Evolutionary conservation across 2,888 invertebrate genomes (phyloP).

Genomic region (Shargacucullia verbasci): DNA sequence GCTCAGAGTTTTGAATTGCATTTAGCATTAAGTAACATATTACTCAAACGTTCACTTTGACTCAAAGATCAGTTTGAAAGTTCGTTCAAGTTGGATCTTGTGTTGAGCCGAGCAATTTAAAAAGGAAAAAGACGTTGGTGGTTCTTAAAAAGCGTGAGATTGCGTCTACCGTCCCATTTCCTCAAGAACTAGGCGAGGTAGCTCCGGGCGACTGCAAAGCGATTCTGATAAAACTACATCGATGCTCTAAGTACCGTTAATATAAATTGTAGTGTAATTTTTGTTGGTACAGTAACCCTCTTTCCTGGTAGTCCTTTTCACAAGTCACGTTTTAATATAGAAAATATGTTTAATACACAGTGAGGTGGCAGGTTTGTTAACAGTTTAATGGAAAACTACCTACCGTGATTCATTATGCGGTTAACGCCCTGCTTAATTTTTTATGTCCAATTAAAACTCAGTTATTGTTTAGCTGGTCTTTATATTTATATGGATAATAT

Average conservation of each 20-base stretch:
- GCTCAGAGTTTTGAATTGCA: too few species aligned
- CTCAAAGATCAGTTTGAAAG: conserved; percentile 23
- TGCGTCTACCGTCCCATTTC: conserved; percentile 64
- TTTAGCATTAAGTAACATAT: neutral
- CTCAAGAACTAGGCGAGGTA: conserved; percentile 51
- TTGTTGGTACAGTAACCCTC: neutral
- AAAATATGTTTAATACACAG: neutral
- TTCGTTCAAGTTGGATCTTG: conserved; percentile 24
- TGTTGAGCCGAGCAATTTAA: conserved; percentile 49
- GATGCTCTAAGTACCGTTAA: conserved; percentile 23
- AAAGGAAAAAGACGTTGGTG: conserved; percentile 51
- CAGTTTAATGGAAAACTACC: neutral
- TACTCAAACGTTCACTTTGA: conserved; percentile 23
- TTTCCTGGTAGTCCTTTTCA: conserved; percentile 1
- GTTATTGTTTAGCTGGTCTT: neutral
- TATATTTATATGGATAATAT: neutral
- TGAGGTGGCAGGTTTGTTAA: conserved; percentile 2
- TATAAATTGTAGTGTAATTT: conserved; percentile 27
- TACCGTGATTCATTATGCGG: neutral
- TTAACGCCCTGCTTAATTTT: neutral
- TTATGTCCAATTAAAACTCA: neutral
- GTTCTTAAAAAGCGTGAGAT: conserved; percentile 63
- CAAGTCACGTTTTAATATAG: neutral
- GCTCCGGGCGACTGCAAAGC: conserved; percentile 59
- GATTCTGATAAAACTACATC: conserved; percentile 50